Evolutionary conservation across 37 sponge, comb jelly and placozoan genomes (phyloP), one percentile per base, ranked within the genome.

Genomic region (Halisarca cf. caerulea): DNA sequence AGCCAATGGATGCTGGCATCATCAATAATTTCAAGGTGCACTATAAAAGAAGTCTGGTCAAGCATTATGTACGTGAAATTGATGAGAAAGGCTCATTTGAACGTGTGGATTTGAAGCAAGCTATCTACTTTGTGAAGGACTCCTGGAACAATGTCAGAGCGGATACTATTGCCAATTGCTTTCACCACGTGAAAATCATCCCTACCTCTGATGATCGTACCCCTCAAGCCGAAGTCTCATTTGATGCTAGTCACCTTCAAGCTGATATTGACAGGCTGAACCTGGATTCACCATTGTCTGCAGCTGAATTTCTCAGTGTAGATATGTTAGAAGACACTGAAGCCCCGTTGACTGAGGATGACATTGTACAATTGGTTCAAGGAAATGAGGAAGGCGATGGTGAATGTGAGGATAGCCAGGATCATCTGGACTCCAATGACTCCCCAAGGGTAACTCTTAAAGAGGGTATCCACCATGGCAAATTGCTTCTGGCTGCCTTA

Each of bases 1-100:
- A 81, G 34, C 82, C 82, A 3, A 39, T 81, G 62, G 82, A 81
- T 57, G 82, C 82, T 7, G 82, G 82, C 3, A 81, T 81, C 35
- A 80, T 80, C 28, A 38, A 80, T 20, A 81, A 81, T 30, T 81
- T 81, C 40, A 66, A 81, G 30, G 30, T 81, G 42, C 82, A 58
- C 3, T 81, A 81, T 34, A 81, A 81, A 34, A 81, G 3, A n/a
- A 53, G 37, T 24, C 82, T 81, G 4, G 3, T 81, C 2, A 2
- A 61, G 82, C 60, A 53, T 2, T 81, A 81, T 18, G 28, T 81
- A 62, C n/a, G 17, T 6, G 25, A 53, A 9, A 33, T 81, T 2
- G 82, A 81, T 30, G 82, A 81, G 1, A 54, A 54, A 5, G 27
- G 28, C 8, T 2, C 2, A 8, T 57, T 81, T 53, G 42, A 59